These are phyloP conservation scores for Listronotus oregonensis DNA, from an alignment of 1,140 invertebrate species.

Conservation along the genomic window DNA sequence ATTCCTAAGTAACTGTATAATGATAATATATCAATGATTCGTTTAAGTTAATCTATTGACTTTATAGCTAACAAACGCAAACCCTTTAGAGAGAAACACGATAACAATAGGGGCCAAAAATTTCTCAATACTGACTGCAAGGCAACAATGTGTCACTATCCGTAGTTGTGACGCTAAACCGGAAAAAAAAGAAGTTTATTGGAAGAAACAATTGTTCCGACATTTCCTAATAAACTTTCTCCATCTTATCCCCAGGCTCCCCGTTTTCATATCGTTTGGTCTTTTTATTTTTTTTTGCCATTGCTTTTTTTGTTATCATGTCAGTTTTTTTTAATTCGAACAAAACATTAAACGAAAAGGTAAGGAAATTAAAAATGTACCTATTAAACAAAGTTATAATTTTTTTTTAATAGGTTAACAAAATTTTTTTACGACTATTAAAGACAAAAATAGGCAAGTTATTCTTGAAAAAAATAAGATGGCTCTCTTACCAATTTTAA, in stretches of 20 bases:
- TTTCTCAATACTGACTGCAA: slow-evolving; percentile 11
- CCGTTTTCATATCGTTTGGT: slow-evolving; percentile 26
- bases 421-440: too few species aligned
- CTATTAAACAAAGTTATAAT: too few species aligned
- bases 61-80: neutral
- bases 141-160: slow-evolving; percentile 17
- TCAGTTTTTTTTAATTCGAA: too few species aligned
- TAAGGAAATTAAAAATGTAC: too few species aligned
- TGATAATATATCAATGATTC: too few species aligned
- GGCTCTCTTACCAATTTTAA: too few species aligned
- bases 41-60: neutral
- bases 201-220: slow-evolving; percentile 24
- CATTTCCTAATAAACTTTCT: slow-evolving; percentile 29
- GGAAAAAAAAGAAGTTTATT: slow-evolving; percentile 25
- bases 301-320: too few species aligned
- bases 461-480: too few species aligned
- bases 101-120: slow-evolving; percentile 3
- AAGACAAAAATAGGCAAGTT: too few species aligned
- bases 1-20: too few species aligned
- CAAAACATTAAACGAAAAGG: too few species aligned
- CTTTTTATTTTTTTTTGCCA: slow-evolving; percentile 1
- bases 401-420: too few species aligned
- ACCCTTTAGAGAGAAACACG: slow-evolving; percentile 4
- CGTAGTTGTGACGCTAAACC: slow-evolving; percentile 5
- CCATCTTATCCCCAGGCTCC: slow-evolving; percentile 11